Evolutionary conservation across 2,888 invertebrate species (phyloP), one percentile per base, ranked within the genome.

Genomic region (Itoplectis maculator): DNA sequence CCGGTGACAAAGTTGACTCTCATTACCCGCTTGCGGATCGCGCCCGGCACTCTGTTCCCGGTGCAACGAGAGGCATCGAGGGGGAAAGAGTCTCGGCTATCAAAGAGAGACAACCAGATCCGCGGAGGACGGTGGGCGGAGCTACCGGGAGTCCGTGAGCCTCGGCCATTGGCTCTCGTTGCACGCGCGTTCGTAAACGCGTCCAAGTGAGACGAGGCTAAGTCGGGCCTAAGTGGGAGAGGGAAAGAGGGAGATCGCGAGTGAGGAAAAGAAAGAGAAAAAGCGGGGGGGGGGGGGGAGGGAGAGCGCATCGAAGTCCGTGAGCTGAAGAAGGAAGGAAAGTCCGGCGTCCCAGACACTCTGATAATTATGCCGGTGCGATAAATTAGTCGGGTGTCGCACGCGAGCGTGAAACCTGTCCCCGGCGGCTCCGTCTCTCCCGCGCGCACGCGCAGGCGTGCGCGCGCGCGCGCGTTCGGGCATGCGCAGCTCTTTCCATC

Each of bases 321-420:
- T 6, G 51, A 42, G 56, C 8, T 13, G 29, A 72, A 70, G 40
- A 78, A 63, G 49, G 70, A 70, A 37, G 45, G 40, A 61, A 56
- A 69, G 74, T 51, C n/a, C n/a, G 49, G 59, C 69, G 59, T 61
- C 76, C 3, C 29, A 23, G 69, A 61, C 87, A 68, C 84, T 76
- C 86, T 85, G 88, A 89, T 90, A 90, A 90, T 90, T 90, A 90
- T 88, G 85, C 87, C 82, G 85, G 86, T 79, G 86, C 87, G 87
- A 89, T 88, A 90, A 90, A 90, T 90, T 88, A 89, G 84, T 86
- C 86, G 84, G 87, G 88, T 90, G 90, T 90, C 90, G 89, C 88
- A 84, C 87, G 77, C 82, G 70, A 87, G 89, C 87, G 87, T 86
- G 87, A 89, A 90, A 90, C 89, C 88, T 89, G 90, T 90, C 90